Percentiles rank a stretch among this genome's conserved stretches.
Evolutionary conservation across 2,888 invertebrate genomes (phyloP).

Genomic region (Lepidonotus clava): DNA sequence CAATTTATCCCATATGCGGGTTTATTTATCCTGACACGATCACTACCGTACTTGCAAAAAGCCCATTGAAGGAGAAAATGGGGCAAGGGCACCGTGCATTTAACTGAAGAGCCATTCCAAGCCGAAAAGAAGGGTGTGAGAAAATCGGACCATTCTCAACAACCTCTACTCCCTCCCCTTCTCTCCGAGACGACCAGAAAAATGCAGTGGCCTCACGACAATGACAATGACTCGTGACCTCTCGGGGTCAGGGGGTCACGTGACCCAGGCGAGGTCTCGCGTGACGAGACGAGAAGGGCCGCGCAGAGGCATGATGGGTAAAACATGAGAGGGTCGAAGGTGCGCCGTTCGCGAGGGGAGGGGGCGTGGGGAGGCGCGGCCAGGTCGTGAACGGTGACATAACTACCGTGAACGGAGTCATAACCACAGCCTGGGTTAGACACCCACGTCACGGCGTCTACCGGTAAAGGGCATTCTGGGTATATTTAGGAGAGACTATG

Average conservation of each 20-base stretch:
- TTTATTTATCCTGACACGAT: too few species aligned
- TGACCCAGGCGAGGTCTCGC: conserved; percentile 46
- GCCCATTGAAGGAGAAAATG: too few species aligned
- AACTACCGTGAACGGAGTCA: conserved; percentile 18
- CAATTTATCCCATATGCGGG: too few species aligned
- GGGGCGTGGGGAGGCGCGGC: not conserved
- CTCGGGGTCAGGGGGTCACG: conserved; percentile 14
- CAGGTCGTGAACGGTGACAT: conserved; percentile 19
- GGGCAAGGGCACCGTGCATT: not conserved
- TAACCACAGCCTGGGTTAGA: not conserved
- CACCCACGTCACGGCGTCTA: too few species aligned
- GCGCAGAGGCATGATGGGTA: not conserved
- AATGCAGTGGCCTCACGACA: not conserved
- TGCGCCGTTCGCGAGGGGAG: not conserved
- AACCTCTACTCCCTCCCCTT: not conserved
- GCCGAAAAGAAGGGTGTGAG: not conserved
- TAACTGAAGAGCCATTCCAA: not conserved
- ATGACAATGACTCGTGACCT: conserved; percentile 46
- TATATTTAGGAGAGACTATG: too few species aligned
- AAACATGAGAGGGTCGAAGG: conserved; percentile 16
- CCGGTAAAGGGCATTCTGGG: too few species aligned
- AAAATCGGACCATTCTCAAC: not conserved
- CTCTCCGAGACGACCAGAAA: not conserved
- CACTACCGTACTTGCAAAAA: too few species aligned
- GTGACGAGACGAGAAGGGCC: conserved; percentile 20